These are phyloP conservation scores for Nemotelus pantherinus DNA, from an alignment of 2,888 invertebrate genomes.

Conservation along the genomic window DNA sequence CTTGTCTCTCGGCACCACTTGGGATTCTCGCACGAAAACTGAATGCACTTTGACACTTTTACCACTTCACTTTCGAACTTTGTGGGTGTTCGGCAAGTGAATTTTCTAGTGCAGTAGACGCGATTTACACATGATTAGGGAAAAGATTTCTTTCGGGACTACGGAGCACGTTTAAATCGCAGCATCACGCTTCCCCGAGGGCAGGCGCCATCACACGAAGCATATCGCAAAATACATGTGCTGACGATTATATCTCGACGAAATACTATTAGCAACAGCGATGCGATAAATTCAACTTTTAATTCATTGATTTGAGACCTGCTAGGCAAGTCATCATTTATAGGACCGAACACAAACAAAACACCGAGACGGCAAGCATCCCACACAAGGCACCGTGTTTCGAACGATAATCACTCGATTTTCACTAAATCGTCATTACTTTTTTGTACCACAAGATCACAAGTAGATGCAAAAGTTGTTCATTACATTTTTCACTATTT, in stretches of 20 bases:
- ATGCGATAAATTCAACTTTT: not conserved
- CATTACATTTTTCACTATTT: not conserved
- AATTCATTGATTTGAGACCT: not conserved
- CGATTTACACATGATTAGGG: not conserved
- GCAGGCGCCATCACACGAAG: no score
- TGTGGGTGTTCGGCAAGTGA: not conserved
- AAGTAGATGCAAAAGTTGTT: not conserved
- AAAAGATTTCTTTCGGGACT: not conserved
- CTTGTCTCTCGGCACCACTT: not conserved
- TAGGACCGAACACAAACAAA: conserved; percentile 23
- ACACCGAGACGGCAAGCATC: conserved; percentile 8
- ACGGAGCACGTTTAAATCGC: not conserved
- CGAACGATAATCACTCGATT: not conserved
- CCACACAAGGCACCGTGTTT: conserved; percentile 18
- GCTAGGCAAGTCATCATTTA: no score
- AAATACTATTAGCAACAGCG: not conserved
- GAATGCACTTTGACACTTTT: not conserved
- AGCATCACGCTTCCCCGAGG: no score
- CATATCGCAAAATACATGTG: no score
- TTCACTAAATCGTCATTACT: conserved; percentile 4
- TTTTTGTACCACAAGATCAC: not conserved
- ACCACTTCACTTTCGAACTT: not conserved
- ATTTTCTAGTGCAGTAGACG: not conserved
- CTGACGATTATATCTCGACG: no score
- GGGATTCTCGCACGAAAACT: not conserved